Evolutionary conservation across 2,797 vertebrate genomes (phyloP).

Genomic region (Uromys caudimaculatus): DNA sequence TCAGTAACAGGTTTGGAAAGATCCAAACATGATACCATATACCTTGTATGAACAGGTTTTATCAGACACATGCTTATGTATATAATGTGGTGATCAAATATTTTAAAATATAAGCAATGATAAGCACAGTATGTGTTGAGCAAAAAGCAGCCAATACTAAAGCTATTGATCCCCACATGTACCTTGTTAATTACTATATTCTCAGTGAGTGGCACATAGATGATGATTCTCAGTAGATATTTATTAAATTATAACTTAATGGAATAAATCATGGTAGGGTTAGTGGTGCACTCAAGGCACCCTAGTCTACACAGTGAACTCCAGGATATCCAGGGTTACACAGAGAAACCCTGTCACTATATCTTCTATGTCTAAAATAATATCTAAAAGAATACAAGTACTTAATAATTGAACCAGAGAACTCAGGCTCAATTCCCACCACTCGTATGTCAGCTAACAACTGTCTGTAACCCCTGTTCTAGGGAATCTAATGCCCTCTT

Average conservation of each 20-base stretch:
- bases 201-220: constrained; percentile 18
- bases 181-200: not conserved
- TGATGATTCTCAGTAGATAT: not conserved
- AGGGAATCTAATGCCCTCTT: not conserved
- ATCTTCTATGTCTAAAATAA: not conserved
- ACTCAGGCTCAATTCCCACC: not conserved
- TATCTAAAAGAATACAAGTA: not conserved
- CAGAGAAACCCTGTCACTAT: not conserved
- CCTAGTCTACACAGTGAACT: not conserved
- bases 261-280: not conserved
- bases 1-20: not conserved
- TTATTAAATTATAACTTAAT: constrained; percentile 53
- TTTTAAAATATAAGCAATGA: constrained; percentile 19
- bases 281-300: not conserved
- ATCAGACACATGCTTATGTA: constrained; percentile 16
- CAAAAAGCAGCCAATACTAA: constrained; percentile 30
- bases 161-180: not conserved
- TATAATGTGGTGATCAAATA: constrained; percentile 31
- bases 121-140: not conserved
- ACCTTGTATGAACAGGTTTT: not conserved
- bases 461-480: not conserved
- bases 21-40: not conserved
- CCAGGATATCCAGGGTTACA: not conserved
- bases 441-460: not conserved
- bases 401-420: not conserved